A percentile compares a stretch with the other conserved stretches of the same genome.
phyloP scores from a whole-genome alignment of 2,113 vertebrate genomes.

The Rhagologus leucostigma region DNA sequence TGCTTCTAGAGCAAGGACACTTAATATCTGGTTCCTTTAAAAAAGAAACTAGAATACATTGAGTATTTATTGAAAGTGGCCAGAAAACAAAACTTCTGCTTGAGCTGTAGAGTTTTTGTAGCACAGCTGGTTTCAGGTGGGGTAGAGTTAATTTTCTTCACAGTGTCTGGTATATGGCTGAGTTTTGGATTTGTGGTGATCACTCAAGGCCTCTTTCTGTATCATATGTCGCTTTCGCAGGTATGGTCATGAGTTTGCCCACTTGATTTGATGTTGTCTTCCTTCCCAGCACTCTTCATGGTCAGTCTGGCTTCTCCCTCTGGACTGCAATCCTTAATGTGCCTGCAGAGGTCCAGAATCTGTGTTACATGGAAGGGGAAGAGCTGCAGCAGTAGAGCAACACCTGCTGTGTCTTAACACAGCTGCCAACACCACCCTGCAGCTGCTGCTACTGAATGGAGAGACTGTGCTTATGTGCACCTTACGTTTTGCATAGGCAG shows the following conservation, averaged over 20 bases:
- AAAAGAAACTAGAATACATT: background rate
- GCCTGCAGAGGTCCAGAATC: background rate
- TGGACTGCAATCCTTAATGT: background rate
- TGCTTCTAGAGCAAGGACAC: background rate
- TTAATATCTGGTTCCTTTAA: background rate
- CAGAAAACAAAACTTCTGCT: background rate
- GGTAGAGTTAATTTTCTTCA: background rate
- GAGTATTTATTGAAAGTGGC: background rate
- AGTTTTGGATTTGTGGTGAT: background rate
- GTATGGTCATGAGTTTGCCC: background rate
- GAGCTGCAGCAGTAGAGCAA: background rate
- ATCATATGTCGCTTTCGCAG: background rate
- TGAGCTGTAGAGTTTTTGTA: background rate
- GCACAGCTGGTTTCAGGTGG: background rate
- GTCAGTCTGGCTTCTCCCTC: background rate
- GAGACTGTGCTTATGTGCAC: background rate
- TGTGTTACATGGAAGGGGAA: accelerated
- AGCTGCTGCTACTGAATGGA: background rate
- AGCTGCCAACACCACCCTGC: background rate
- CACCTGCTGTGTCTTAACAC: background rate
- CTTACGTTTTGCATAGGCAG: background rate
- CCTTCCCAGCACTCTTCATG: background rate
- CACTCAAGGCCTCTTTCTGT: background rate
- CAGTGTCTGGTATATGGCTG: background rate
- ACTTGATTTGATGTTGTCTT: background rate